Evolutionary conservation across 2,113 vertebrate species (phyloP), one percentile per base, ranked within the genome.

Genomic region (Dromaius novaehollandiae): DNA sequence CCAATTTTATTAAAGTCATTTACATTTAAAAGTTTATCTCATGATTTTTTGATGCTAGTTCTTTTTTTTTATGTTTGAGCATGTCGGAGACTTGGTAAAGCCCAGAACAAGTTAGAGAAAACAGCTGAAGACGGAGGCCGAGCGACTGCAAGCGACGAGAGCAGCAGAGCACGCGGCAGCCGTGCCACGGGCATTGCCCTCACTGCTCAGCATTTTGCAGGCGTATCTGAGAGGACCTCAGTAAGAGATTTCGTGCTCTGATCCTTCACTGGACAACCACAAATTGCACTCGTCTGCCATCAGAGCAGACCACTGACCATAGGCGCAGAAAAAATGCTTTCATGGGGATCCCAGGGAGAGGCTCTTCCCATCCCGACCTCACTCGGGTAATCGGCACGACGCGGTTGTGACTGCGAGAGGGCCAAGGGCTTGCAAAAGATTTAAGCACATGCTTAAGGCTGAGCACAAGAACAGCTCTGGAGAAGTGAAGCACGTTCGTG

Each of bases 201-300:
- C 2, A 0, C 92, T 22, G 17, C 42, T 88, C 71, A 81, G 82
- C 34, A 30, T 80, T 89, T 88, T 70, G 60, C 75, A 95, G 84
- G 53, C 21, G 10, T 63, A 32, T 32, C 75, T 89, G 81, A 75
- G 75, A 88, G 50, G 38, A 71, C 28, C 48, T 80, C 68, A 74
- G 0, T 30, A 65, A n/a, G 9, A 38, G 60, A 89, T 91, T 94
- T 91, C 93, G 86, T 68, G 64, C 60, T 91, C 60, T 83, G 0
- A 55, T 86, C 94, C 40, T 82, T 86, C 85, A 44, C 11, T n/a
- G 63, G 68, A 88, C 60, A 86, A 78, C 64, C 71, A 81, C 75
- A 90, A 94, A 96, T 64, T 64, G 55, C 60, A 75, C 42, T 94
- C 51, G 70, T 48, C 46, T 93, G 89, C 91, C 87, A 94, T 78